Evolutionary conservation across 2,797 vertebrate species (phyloP), one percentile per base, ranked within the genome.

Genomic region (Perodicticus potto): DNA sequence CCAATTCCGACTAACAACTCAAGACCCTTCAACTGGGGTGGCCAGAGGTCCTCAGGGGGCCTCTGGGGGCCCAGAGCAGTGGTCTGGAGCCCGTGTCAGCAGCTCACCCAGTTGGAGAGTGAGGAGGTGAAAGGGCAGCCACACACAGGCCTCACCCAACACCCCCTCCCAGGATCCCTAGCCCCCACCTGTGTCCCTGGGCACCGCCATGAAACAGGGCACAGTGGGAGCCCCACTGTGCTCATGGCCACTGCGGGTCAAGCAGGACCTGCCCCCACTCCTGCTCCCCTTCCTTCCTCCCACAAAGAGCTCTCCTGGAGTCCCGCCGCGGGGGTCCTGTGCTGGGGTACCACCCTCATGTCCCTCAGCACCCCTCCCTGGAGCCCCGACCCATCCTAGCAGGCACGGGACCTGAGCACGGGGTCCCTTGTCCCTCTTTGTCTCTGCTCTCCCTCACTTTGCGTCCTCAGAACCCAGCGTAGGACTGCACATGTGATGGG

Each of bases 161-260:
- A 16, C 3, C 14, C 29, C 25, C 82, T 49, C 40, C 1, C 0
- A 7, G 57, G 14, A 11, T 1, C 4, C 65, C 65, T 32, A 8
- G 19, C 14, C 17, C 65, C 32, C 14, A 1, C 0, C 12, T 1
- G 2, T 1, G 2, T 10, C 5, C 45, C 53, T 10, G 25, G 6
- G 0, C 3, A 0, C 43, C 65, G 37, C n/a, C 22, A 1, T 0
- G 3, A 29, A 0, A 8, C n/a, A 43, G 77, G 19, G 7, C 37
- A 14, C 11, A n/a, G 19, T 0, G 0, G 20, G 40, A 25, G 20
- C 0, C 29, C 0, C 29, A 0, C 0, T 1, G 27, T 0, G 2
- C 61, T 53, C 10, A 0, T 1, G 0, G 27, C 45, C 34, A 17
- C 61, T 0, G 0, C 2, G 9, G 1, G 45, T 53, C 3, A 20